These are phyloP conservation scores for Varroa destructor DNA, from an alignment of 1,140 invertebrate genomes.

Conservation along the genomic window DNA sequence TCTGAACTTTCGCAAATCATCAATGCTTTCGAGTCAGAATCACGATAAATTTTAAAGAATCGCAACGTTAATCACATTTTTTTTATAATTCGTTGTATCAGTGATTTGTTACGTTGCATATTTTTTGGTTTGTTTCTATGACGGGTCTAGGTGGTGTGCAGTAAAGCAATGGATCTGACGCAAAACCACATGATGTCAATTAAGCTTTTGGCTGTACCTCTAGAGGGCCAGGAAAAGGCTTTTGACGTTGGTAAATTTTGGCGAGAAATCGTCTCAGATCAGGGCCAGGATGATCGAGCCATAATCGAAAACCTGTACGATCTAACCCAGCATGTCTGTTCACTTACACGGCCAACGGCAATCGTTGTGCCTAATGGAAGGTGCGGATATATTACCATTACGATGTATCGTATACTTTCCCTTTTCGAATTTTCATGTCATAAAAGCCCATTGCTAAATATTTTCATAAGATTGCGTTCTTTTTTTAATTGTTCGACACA, in stretches of 20 bases:
- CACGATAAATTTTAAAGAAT: too few relatives aligned
- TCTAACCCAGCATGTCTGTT: neutral
- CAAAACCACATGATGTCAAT: slow-evolving; percentile 7
- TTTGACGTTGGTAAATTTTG: slow-evolving; percentile 13
- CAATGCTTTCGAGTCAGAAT: too few relatives aligned
- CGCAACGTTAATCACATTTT: too few relatives aligned
- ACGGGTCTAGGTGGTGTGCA: neutral
- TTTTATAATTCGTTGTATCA: too few relatives aligned
- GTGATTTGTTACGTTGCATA: too few relatives aligned
- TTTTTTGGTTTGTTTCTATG: neutral
- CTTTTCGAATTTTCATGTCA: too few relatives aligned
- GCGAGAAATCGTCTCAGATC: slow-evolving; percentile 1
- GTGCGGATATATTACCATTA: neutral
- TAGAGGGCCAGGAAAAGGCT: neutral
- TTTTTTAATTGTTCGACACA: too few relatives aligned
- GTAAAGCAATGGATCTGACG: slow-evolving; percentile 10
- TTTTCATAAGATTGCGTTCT: too few relatives aligned
- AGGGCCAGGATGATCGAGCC: neutral
- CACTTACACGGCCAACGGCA: slow-evolving; percentile 13
- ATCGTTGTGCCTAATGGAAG: slow-evolving; percentile 6
- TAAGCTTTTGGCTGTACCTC: slow-evolving; percentile 19
- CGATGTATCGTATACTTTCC: too few relatives aligned
- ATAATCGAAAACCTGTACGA: neutral
- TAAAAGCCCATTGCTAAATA: too few relatives aligned
- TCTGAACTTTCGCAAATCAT: too few relatives aligned